Base-by-base conservation (phyloP, 2,888 invertebrate genomes). In the Lasioglossum leucozonium region DNA sequence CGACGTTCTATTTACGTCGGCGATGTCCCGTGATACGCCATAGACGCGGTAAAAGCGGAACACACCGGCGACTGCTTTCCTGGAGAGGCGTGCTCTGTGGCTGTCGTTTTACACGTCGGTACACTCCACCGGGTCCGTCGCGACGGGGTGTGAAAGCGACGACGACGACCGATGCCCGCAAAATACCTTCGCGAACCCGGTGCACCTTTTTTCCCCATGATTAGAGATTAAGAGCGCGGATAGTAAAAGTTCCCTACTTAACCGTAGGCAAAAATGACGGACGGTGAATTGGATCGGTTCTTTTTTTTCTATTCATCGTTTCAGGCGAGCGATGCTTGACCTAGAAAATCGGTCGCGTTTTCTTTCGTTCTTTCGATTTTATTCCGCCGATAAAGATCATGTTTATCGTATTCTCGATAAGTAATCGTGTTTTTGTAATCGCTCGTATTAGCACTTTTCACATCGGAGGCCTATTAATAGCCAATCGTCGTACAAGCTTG, bases 1-100 rank as follows among this genome's bases (percentile, higher is more conserved):
- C 62, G 58, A n/a, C 34, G 81, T 80, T 84, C 81, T 86, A 86
- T 86, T 85, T 86, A 62, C 82, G 86, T 79, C 73, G 62, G 10
- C 65, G 42, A 30, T 51, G 77, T 77, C 51, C 37, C 75, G 47
- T 34, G 74, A 37, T 26, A 40, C 34, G 34, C 30, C 51, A 62
- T 67, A 67, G 81, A 74, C 51, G 13, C 77, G 65, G 76, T 77
- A 82, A 85, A 82, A 82, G 81, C 73, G 79, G 78, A 73, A 58
- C 86, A 79, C 71, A 82, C 71, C 76, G 81, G 72, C 77, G 79
- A 65, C 81, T 85, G 69, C 73, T 44, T 71, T 55, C 69, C 51
- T 18, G 65, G 26, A 77, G 67, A 65, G 78, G 74, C 34, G 47
- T n/a, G 58, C 44, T 13, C 71, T 4, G 40, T 69, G 2, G 37